These are phyloP conservation scores for Bungarus multicinctus DNA, from an alignment of 2,113 vertebrate species.

Conservation along the genomic window DNA sequence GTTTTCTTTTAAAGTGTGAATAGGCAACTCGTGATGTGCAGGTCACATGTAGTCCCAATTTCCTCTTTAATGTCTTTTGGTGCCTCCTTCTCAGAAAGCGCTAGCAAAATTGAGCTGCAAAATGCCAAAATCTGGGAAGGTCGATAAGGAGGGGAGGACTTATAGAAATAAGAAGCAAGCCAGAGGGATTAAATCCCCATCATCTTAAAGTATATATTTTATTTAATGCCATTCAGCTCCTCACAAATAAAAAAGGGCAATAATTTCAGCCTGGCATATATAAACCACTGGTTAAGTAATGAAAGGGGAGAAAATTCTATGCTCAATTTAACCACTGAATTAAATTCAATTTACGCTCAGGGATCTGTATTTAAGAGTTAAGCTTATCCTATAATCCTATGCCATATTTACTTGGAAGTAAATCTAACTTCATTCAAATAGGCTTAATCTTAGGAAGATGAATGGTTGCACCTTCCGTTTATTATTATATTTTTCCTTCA, in stretches of 20 bases:
- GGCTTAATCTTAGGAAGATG: neutral
- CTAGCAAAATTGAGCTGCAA: neutral
- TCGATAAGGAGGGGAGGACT: neutral
- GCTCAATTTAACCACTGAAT: neutral
- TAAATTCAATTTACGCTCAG: neutral
- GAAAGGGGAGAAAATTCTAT: neutral
- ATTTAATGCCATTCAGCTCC: neutral
- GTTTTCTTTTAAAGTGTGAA: neutral
- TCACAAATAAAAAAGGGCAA: neutral
- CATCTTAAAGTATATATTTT: neutral
- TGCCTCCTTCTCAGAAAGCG: neutral
- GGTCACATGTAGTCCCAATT: neutral
- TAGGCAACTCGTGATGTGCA: neutral
- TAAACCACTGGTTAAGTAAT: neutral
- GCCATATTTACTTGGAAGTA: neutral
- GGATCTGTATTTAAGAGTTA: neutral
- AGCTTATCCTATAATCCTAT: neutral
- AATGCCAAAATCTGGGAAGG: neutral
- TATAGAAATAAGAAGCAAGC: neutral
- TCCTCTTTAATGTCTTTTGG: neutral
- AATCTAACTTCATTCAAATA: neutral
- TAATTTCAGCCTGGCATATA: neutral
- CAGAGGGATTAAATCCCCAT: neutral
- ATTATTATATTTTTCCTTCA: neutral
- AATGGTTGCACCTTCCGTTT: neutral